Conservation (phyloP, 2,113 vertebrate species). For the Notechis scutatus region DNA sequence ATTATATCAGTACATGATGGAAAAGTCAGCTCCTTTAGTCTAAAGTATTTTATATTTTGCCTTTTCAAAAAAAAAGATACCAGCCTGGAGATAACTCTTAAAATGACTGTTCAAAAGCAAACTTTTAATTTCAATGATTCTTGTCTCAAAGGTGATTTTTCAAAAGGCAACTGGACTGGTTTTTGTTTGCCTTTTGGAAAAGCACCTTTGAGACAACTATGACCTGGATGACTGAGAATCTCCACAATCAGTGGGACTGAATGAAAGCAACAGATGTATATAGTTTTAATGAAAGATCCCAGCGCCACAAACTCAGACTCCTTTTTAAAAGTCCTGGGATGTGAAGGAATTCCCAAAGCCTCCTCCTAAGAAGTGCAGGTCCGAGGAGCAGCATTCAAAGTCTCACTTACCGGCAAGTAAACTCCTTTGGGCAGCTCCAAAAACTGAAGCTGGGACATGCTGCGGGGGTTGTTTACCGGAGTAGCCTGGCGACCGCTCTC, state of each 20-base stretch:
- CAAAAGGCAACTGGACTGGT: neutral
- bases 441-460: neutral
- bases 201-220: neutral
- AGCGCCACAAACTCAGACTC: neutral
- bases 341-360: neutral
- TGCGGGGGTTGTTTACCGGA: neutral
- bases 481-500: conserved; percentile 15
- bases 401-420: neutral
- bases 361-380: neutral
- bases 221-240: too few relatives aligned
- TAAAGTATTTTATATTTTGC: neutral
- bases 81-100: neutral
- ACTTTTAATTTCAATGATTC: neutral
- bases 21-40: neutral
- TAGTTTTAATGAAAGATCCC: neutral
- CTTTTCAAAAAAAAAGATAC: neutral
- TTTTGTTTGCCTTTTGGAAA: neutral
- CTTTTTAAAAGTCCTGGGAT: neutral
- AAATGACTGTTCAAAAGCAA: neutral
- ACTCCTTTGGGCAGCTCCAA: neutral
- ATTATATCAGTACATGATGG: neutral
- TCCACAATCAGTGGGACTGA: too few relatives aligned
- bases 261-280: too few relatives aligned
- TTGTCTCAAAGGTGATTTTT: neutral
- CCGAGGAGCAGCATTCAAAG: neutral